Conservation (phyloP, 92 coral and sea anemone species). For the Phenganax stokvisi region DNA sequence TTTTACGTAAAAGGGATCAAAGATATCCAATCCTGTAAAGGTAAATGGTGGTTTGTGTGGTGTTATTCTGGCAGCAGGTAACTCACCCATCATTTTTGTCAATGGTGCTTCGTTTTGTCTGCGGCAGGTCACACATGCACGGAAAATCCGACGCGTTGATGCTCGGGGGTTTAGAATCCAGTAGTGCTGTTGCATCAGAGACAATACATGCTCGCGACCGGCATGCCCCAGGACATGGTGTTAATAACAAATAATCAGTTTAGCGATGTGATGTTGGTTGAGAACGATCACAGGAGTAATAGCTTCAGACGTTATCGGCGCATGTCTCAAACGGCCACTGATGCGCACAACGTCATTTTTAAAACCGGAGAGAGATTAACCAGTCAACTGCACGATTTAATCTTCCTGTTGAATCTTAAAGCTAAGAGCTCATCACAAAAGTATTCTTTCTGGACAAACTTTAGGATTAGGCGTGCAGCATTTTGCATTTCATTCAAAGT, state of each 20-base stretch:
- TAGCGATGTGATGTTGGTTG: constrained; percentile 38
- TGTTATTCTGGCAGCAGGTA: constrained; percentile 10
- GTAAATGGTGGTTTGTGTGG: constrained; percentile 46
- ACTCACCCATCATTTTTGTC: constrained; percentile 25
- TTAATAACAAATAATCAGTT: constrained; percentile 26
- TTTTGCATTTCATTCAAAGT: constrained; percentile 41
- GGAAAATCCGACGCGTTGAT: constrained; percentile 18
- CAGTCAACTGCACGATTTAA: constrained; percentile 47
- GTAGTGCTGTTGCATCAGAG: constrained; percentile 4
- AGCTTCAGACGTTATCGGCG: constrained; percentile 38
- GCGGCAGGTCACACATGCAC: constrained; percentile 5
- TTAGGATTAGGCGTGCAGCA: constrained; percentile 38
- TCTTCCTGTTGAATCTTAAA: constrained; percentile 43
- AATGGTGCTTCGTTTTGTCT: constrained; percentile 11
- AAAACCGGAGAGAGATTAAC: constrained; percentile 49
- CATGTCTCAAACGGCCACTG: constrained; percentile 40
- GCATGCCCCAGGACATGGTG: constrained; percentile 32
- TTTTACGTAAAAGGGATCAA: constrained; percentile 41
- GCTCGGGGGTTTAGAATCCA: constrained; percentile 23
- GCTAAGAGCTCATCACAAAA: constrained; percentile 51
- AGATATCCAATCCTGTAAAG: constrained; percentile 22
- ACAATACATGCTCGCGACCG: constrained; percentile 27
- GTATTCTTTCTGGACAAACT: constrained; percentile 39
- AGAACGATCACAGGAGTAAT: constrained; percentile 40
- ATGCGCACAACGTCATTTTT: constrained; percentile 31